These are phyloP conservation scores for Drosophila stalkeri DNA, from an alignment of 2,888 invertebrate species.

Conservation along the genomic window DNA sequence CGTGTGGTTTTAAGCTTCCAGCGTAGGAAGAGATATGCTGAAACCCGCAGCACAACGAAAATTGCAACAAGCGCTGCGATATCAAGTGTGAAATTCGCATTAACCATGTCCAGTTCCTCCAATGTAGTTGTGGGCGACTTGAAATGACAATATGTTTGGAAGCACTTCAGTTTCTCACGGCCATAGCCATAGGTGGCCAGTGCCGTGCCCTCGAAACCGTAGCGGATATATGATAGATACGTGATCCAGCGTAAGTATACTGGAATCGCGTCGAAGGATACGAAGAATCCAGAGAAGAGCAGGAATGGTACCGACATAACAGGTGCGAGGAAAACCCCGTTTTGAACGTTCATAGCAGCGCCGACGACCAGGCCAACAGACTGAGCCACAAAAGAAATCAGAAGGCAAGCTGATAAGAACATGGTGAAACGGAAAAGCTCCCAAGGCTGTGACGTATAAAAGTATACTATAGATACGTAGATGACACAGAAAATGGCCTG, in stretches of 20 bases:
- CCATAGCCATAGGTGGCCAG: conserved; percentile 95
- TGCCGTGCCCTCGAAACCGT: conserved; percentile 97
- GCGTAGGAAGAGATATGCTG: conserved; percentile 93
- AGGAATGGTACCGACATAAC: conserved; percentile 98
- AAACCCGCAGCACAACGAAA: conserved; percentile 91
- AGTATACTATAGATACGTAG: conserved; percentile 96
- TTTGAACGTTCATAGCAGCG: conserved; percentile 97
- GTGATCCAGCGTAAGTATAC: conserved; percentile 97
- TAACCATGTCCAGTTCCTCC: conserved; percentile 94
- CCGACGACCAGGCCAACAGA: conserved; percentile 97
- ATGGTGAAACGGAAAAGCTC: conserved; percentile 93
- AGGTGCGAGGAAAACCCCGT: conserved; percentile 97
- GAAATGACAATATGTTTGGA: conserved; percentile 93
- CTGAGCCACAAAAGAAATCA: conserved; percentile 97
- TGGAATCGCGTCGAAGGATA: conserved; percentile 98
- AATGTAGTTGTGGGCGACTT: conserved; percentile 92
- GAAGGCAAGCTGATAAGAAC: conserved; percentile 94
- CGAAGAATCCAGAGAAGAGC: conserved; percentile 98
- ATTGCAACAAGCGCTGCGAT: conserved; percentile 92
- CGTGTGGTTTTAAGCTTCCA: conserved; percentile 94
- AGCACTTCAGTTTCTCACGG: conserved; percentile 92
- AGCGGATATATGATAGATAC: conserved; percentile 96
- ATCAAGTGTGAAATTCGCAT: conserved; percentile 92
- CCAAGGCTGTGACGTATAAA: conserved; percentile 96
- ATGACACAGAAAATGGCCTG: conserved; percentile 97